These are phyloP conservation scores for Caradrina kadenii DNA, from an alignment of 2,888 invertebrate genomes.

Conservation along the genomic window DNA sequence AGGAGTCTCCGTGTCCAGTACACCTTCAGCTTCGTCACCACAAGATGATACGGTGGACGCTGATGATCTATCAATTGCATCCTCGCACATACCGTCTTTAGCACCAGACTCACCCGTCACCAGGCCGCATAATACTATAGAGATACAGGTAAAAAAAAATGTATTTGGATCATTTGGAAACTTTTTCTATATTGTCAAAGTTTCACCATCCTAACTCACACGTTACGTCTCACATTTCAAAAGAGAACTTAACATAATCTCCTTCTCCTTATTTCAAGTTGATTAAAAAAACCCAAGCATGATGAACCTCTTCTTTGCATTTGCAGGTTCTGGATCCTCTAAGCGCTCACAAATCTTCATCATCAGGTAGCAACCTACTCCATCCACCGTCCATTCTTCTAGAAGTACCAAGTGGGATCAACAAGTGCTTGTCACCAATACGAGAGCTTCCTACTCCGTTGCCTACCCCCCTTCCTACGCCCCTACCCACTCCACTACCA, in stretches of 20 bases:
- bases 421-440: conserved; percentile 95
- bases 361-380: conserved; percentile 91
- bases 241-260: not conserved
- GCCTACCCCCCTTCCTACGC: conserved; percentile 91
- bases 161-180: not conserved
- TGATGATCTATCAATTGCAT: conserved; percentile 93
- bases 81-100: conserved; percentile 90
- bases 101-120: conserved; percentile 92
- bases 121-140: conserved; percentile 86
- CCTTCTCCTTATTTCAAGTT: not conserved
- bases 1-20: conserved; percentile 92
- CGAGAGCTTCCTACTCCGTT: conserved; percentile 94
- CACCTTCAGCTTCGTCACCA: conserved; percentile 94
- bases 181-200: not conserved
- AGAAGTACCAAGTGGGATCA: conserved; percentile 94
- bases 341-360: conserved; percentile 91
- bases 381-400: conserved; percentile 94
- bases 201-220: not conserved
- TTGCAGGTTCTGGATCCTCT: conserved; percentile 92
- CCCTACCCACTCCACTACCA: conserved; percentile 92
- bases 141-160: conserved; percentile 80
- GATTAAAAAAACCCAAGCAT: conserved; percentile 12
- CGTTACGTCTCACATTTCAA: not conserved
- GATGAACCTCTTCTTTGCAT: conserved; percentile 37
- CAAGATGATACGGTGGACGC: conserved; percentile 93